Evolutionary conservation across 2,113 vertebrate species (phyloP).

Genomic region (Carettochelys insculpta): DNA sequence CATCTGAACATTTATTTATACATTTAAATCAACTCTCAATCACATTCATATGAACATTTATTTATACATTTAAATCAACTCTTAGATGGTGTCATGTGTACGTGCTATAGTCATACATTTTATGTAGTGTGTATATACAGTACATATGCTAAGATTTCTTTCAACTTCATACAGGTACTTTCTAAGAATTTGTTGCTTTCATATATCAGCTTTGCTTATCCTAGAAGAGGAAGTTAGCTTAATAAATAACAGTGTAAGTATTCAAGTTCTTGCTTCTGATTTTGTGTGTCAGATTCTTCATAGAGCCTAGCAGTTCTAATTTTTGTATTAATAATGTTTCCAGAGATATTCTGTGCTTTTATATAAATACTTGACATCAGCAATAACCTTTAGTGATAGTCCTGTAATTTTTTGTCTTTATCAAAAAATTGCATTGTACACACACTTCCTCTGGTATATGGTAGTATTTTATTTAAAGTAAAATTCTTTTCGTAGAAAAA

Average conservation of each 20-base stretch:
- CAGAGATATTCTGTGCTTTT: constrained; percentile 9
- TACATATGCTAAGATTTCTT: constrained; percentile 6
- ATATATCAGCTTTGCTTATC: not conserved
- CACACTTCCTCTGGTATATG: not conserved
- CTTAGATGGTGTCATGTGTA: not conserved
- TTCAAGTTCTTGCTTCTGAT: not conserved
- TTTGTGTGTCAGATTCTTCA: not conserved
- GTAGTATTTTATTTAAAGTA: constrained; percentile 13
- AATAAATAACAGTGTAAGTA: not conserved
- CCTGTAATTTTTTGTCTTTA: constrained; percentile 8
- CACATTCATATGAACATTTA: too few species aligned
- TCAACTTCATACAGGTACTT: constrained; percentile 21
- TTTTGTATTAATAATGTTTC: constrained; percentile 12
- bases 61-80: not conserved
- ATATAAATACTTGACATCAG: not conserved
- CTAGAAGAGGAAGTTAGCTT: not conserved
- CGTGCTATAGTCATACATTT: not conserved
- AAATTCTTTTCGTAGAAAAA: not conserved
- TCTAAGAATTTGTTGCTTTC: constrained; percentile 40
- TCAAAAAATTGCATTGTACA: constrained; percentile 34
- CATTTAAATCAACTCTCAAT: not conserved
- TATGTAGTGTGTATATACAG: not conserved
- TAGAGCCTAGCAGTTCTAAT: not conserved
- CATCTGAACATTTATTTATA: not conserved
- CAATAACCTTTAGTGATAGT: constrained; percentile 5